Base-by-base conservation (phyloP, 2,888 invertebrate species). In the Azorinus chamasolen region DNA sequence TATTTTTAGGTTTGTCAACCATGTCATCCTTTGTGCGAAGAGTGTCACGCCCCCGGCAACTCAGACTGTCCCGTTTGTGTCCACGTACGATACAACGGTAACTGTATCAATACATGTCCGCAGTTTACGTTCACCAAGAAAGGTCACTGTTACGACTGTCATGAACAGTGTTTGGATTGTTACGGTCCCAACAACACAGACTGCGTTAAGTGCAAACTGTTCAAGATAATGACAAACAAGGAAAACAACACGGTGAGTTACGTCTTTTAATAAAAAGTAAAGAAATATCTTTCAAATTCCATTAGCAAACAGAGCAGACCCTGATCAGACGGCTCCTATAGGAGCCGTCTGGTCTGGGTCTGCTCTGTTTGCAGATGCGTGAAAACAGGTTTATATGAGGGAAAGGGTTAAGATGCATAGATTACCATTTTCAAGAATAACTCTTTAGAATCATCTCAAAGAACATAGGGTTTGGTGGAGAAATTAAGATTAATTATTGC, bases 21-120 rank as follows among this genome's bases (percentile, higher is more conserved):
- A 92, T 99, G 99, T 91, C 97, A 99, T 94, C 96, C 96, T 0
- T 94, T 97, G 46, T 99, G 99, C 92, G 95, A 96, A 83, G 96
- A 96, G 79, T 99, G 99, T 92, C 96, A 96, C 8, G 97, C 96
- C 1, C 97, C 96, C 89, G 98, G 98, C 25, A 96, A 97, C 86
- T 75, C 62, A 1, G 97, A 97, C 87, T 99, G 98, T 92, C 96
- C 96, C 87, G 96, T 96, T 84, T 99, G 99, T 91, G 32, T 10
- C 72, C 97, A 96, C 0, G 97, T 97, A 89, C 24, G 14, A 2
- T 18, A 1, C 12, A 51, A 25, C 24, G 48, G 24, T 37, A 59
- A 76, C 41, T 91, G 90, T 62, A 78, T 86, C 90, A 96, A 97
- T 79, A 96, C 97, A 89, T 98, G 98, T 89, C 96, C 97, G 0